Evolutionary conservation across 2,888 invertebrate genomes (phyloP), one percentile per base, ranked within the genome.

Genomic region (Polyommatus icarus): DNA sequence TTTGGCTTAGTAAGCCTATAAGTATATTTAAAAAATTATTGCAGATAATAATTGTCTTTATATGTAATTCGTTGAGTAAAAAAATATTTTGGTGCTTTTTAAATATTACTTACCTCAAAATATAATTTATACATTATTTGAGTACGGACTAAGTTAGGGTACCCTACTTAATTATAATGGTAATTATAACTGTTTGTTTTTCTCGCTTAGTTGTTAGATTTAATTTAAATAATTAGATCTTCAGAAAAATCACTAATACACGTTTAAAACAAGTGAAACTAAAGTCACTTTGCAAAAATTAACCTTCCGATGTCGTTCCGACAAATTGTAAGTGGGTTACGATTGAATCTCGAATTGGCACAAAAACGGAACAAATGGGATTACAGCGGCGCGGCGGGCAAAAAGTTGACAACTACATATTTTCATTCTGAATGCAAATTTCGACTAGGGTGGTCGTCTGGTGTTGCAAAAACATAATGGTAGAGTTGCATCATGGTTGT

Each of bases 371-470:
- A 76, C 72, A 72, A 72, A 73, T 73, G 50, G 46, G 46, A 73
- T 73, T 73, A 73, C 40, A 46, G 73, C 36, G 46, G 12, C 46
- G 73, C 36, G 46, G 12, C 46, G 73, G 20, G 80, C 79, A 84
- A 88, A 88, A 84, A 88, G 84, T 83, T 76, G 76, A 79, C 81
- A 82, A 84, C 83, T 79, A 78, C 81, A 81, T 82, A n/a, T n/a
- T n/a, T n/a, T 83, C 54, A 82, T 83, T 84, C 84, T 84, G 86
- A 85, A 83, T 84, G 83, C 84, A 83, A 85, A 85, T 85, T 79
- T 78, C 84, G 83, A 82, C 83, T 84, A 81, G 84, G 86, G 85
- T 87, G 84, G 84, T 83, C 85, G 84, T 29, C 29, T 32, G 15
- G 29, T 67, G 3, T 12, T 61, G 61, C 24, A 24, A 61, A 29